Evolutionary conservation across 2,797 vertebrate species (phyloP).

Genomic region (Smutsia gigantea): DNA sequence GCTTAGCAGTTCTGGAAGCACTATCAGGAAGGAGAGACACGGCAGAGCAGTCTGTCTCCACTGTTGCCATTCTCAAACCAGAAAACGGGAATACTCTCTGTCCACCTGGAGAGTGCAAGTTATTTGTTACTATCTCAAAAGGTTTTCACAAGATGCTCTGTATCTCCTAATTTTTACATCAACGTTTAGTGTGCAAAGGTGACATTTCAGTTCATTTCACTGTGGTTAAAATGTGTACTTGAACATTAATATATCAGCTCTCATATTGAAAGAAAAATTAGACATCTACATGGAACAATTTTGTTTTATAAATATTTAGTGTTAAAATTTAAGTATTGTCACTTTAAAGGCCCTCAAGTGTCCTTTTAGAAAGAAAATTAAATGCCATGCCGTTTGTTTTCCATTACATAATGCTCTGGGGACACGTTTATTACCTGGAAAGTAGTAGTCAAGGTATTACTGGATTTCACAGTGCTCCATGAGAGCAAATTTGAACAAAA

Average conservation of each 20-base stretch:
- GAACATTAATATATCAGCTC: not conserved
- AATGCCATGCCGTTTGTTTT: not conserved
- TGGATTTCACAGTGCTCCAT: not conserved
- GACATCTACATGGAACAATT: slow-evolving; percentile 33
- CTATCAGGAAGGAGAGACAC: not conserved
- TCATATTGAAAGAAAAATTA: slow-evolving; percentile 36
- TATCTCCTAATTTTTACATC: not conserved
- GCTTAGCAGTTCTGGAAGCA: not conserved
- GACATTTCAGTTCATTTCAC: slow-evolving; percentile 23
- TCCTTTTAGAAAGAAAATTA: slow-evolving; percentile 7
- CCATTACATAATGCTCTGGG: not conserved
- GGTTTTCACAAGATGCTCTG: not conserved
- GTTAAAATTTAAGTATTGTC: not conserved
- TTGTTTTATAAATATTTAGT: slow-evolving; percentile 42
- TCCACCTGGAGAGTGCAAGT: not conserved
- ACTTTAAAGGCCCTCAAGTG: slow-evolving; percentile 17
- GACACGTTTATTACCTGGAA: not conserved
- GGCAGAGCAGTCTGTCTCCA: not conserved
- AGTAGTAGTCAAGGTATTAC: not conserved
- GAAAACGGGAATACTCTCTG: not conserved
- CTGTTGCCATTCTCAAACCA: not conserved
- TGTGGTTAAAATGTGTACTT: not conserved
- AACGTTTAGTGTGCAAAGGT: not conserved
- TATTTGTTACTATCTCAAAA: not conserved
- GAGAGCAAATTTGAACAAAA: not conserved